Evolutionary conservation across 1,140 invertebrate species (phyloP).

Genomic region (Lucilia sericata): DNA sequence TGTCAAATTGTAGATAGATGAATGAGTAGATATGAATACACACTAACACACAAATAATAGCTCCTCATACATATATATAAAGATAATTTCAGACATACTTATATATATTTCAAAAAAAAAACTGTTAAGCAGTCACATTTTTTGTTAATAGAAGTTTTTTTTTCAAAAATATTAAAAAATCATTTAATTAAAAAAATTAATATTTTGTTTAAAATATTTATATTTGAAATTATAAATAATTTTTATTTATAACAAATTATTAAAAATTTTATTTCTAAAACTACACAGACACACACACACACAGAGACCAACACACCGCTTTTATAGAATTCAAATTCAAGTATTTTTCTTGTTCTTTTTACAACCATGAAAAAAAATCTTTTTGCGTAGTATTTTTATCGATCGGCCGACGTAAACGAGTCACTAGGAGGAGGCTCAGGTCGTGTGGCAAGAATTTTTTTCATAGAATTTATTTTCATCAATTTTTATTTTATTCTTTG

Average conservation of each 20-base stretch:
- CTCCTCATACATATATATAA: background rate
- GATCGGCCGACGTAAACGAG: constrained; percentile 46
- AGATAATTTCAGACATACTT: constrained; percentile 6
- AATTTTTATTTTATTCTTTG: background rate
- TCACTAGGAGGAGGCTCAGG: constrained; percentile 29
- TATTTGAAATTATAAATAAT: too few relatives aligned
- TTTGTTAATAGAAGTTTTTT: background rate
- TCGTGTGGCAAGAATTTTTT: constrained; percentile 32
- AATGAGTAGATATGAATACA: constrained; percentile 1
- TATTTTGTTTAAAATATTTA: background rate
- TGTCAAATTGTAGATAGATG: background rate
- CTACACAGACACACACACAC: background rate
- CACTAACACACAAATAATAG: background rate
- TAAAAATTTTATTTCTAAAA: too few relatives aligned
- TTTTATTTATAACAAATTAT: too few relatives aligned
- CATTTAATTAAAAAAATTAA: background rate
- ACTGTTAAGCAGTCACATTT: background rate
- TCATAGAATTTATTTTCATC: background rate
- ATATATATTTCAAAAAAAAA: background rate
- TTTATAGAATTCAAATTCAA: background rate
- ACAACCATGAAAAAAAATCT: constrained; percentile 38
- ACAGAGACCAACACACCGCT: background rate
- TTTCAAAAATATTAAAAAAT: background rate
- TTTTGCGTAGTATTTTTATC: constrained; percentile 51
- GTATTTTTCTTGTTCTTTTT: background rate